Conservation (phyloP, 2,888 invertebrate species). For the Caradrina clavipalpis region DNA sequence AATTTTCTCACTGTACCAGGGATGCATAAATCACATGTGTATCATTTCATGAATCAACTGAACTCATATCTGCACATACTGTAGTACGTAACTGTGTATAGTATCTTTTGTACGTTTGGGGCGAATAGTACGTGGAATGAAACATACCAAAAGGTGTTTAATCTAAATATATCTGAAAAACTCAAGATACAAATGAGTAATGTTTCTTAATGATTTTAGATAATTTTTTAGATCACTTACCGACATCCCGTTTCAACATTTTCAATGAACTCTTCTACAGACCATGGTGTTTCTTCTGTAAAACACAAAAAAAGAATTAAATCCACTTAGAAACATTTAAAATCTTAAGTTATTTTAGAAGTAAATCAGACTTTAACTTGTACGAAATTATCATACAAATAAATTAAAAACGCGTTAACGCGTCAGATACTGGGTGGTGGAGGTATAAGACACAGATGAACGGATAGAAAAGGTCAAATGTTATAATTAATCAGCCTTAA, state of each 20-base stretch:
- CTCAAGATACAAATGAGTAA: neutral
- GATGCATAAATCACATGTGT: slow-evolving; percentile 19
- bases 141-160: neutral
- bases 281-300: slow-evolving; percentile 95
- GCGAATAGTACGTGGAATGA: neutral
- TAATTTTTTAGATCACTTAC: slow-evolving; percentile 73
- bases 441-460: no score
- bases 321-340: neutral
- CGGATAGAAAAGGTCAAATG: neutral
- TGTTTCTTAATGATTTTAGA: no score
- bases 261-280: slow-evolving; percentile 96
- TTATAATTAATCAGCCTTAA: neutral
- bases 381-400: no score
- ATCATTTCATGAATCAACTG: slow-evolving; percentile 3
- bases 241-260: slow-evolving; percentile 95
- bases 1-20: slow-evolving; percentile 31
- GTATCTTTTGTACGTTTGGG: neutral
- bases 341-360: no score
- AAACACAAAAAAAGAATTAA: slow-evolving; percentile 30
- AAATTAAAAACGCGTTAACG: no score
- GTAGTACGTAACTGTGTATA: neutral
- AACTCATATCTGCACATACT: neutral
- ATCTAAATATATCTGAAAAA: neutral
- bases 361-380: no score
- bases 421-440: no score